phyloP scores from a whole-genome alignment of 2,888 invertebrate species.

The Agrochola circellaris region DNA sequence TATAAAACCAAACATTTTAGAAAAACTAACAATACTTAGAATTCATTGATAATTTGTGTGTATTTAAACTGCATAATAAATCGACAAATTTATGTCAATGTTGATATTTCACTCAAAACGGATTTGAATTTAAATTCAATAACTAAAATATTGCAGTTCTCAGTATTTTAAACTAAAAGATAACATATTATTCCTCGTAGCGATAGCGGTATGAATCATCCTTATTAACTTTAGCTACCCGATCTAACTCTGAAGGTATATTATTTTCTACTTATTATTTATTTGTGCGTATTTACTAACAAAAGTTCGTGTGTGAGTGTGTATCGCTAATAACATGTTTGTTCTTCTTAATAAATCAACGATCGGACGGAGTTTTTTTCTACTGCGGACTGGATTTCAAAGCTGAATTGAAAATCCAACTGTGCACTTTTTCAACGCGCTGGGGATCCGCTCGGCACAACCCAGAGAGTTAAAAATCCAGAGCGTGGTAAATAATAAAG shows the following conservation, averaged over 20 bases:
- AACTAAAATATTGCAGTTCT: constrained; percentile 7
- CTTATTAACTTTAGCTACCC: constrained; percentile 49
- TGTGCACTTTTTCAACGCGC: not conserved
- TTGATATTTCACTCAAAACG: not conserved
- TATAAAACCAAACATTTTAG: no score
- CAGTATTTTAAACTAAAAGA: not conserved
- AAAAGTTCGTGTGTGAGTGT: constrained; percentile 40
- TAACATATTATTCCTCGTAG: constrained; percentile 20
- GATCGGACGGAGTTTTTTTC: no score
- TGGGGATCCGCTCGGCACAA: not conserved
- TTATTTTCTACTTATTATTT: constrained; percentile 56
- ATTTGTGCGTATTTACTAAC: constrained; percentile 48
- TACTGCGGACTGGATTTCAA: not conserved
- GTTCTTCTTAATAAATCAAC: not conserved
- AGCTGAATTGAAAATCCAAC: not conserved
- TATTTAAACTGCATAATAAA: not conserved
- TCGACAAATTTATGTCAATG: not conserved
- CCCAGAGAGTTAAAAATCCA: not conserved
- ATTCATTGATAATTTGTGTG: not conserved
- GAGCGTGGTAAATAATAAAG: not conserved
- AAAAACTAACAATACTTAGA: not conserved
- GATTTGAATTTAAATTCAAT: not conserved
- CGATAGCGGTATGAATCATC: constrained; percentile 59
- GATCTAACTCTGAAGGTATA: constrained; percentile 53
- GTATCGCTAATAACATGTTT: constrained; percentile 17